Evolutionary conservation across 2,797 vertebrate species (phyloP), one percentile per base, ranked within the genome.

Genomic region (Harpagifer antarcticus): DNA sequence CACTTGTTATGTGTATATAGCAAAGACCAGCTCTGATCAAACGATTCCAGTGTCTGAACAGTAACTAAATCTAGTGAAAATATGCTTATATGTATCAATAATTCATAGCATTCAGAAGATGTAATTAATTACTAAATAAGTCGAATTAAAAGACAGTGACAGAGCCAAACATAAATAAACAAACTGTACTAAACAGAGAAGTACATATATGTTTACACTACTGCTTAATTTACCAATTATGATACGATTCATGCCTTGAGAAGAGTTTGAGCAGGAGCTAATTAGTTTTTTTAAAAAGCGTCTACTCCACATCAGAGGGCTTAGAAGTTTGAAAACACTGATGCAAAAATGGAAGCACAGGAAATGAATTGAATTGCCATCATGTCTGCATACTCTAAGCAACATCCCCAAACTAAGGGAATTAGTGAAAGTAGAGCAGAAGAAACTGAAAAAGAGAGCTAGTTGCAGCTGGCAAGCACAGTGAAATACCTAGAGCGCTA

Each of bases 1-100:
- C 44, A 49, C n/a, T 64, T 61, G 55, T 72, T 72, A 58, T 61
- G 45, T 74, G 72, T 67, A 70, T 78, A 58, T 27, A 33, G 42
- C 44, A 3, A 76, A 53, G 49, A 56, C 65, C 68, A 57, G 1
- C 52, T 74, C 55, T 49, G 58, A 74, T 76, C 63, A 54, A 57
- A 43, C 44, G 23, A 64, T 72, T 60, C 23, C 54, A 64, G 17
- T 15, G 17, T 73, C 23, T 70, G 15, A 69, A 47, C 48, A 64
- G 47, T 53, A 37, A 10, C 45, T 27, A 81, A 72, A 57, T 54
- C 33, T 23, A 57, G 0, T 44, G 37, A 70, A 69, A 9, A 55
- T 79, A 16, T 49, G 15, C 1, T 59, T 16, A 47, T 63, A 17
- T 61, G 33, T 49, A 19, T 9, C 1, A n/a, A 67, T 44, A 66